phyloP scores from a whole-genome alignment of 2,888 invertebrate species.

The Drosophila mimetica region DNA sequence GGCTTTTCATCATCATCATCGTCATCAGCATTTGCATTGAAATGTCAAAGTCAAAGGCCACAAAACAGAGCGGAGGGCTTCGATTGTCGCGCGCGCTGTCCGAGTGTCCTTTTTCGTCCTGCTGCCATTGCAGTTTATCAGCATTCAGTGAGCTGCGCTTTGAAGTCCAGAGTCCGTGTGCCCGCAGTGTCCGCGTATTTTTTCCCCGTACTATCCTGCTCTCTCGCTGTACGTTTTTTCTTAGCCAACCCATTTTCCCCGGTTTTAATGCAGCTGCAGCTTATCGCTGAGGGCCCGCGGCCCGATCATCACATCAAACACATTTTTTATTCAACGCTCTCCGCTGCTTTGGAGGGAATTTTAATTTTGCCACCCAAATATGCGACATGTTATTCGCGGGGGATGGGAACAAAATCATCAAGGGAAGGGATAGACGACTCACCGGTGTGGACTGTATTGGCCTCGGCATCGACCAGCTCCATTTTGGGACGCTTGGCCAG shows the following conservation, averaged over 20 bases:
- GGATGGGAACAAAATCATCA: background rate
- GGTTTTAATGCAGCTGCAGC: constrained; percentile 74
- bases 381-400: constrained; percentile 10
- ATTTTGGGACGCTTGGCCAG: constrained; percentile 90
- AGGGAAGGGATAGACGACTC: constrained; percentile 83
- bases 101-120: constrained; percentile 36
- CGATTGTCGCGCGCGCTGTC: constrained; percentile 11
- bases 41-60: constrained; percentile 78
- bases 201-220: constrained; percentile 9
- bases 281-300: constrained; percentile 68
- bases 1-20: constrained; percentile 76
- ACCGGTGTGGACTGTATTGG: constrained; percentile 96
- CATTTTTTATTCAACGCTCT: constrained; percentile 57
- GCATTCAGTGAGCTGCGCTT: constrained; percentile 53
- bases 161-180: constrained; percentile 30
- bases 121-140: constrained; percentile 55
- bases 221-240: constrained; percentile 1
- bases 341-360: constrained; percentile 40
- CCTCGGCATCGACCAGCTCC: constrained; percentile 94
- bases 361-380: constrained; percentile 50
- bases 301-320: constrained; percentile 76
- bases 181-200: constrained; percentile 45
- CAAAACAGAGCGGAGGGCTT: constrained; percentile 51
- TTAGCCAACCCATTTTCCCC: background rate
- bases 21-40: constrained; percentile 63